These are phyloP conservation scores for Mormyrus hasselquistii DNA, from an alignment of 2,797 vertebrate species.

Conservation along the genomic window DNA sequence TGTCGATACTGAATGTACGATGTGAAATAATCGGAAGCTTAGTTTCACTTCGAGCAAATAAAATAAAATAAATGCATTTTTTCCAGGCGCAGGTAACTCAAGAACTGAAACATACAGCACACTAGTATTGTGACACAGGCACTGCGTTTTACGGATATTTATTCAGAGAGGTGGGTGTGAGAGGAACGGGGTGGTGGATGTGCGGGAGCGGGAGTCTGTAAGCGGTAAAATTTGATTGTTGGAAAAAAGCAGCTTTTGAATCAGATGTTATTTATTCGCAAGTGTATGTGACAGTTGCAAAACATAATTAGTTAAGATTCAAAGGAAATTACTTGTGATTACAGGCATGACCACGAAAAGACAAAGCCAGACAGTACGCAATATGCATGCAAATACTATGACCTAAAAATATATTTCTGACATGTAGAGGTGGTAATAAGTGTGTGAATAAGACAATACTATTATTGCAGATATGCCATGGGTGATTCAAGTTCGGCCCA, in stretches of 20 bases:
- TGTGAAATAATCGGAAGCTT: background rate
- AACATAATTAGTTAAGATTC: background rate
- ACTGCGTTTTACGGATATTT: background rate
- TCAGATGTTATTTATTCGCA: background rate
- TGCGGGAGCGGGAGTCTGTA: background rate
- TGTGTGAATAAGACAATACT: background rate
- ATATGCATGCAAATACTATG: background rate
- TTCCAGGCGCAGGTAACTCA: background rate
- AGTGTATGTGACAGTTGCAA: background rate
- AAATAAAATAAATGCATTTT: background rate
- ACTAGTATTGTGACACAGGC: background rate
- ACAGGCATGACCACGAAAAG: background rate
- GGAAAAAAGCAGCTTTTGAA: background rate
- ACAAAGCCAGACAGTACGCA: background rate
- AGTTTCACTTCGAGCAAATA: background rate
- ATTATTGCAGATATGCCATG: background rate
- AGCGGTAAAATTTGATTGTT: background rate
- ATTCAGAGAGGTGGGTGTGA: background rate
- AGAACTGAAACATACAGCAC: background rate
- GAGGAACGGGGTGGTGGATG: background rate
- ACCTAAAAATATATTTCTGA: background rate
- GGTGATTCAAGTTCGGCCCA: background rate
- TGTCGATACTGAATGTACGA: background rate
- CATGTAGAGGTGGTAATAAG: background rate
- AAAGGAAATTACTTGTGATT: background rate